Base-by-base conservation (phyloP, 2,888 invertebrate species). In the Dicycla oo region DNA sequence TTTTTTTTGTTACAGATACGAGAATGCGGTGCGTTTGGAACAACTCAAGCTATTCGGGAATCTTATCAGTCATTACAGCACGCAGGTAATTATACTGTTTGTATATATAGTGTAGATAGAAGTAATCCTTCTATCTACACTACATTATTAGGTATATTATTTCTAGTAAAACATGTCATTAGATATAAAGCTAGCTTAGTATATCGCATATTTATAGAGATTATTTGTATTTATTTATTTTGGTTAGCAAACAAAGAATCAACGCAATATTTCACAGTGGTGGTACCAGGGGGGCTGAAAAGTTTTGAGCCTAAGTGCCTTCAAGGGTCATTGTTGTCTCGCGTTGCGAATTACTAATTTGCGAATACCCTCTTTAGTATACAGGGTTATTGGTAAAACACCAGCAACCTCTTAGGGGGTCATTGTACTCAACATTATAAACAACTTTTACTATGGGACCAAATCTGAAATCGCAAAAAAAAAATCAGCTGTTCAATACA, bases 1-100 rank as follows among this genome's bases (percentile, higher is more conserved):
- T 10, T 8, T 49, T 8, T 49, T 18, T 82, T 84, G 78, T 96
- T 96, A 20, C 91, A 98, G 98, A 93, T 98, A 98, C 93, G 97
- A 97, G 79, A 98, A 98, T 92, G 98, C 98, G 3, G 97, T 99
- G 60, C 97, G 98, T 78, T 96, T 98, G 89, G 98, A 99, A 91
- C 98, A 99, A 94, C 95, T 99, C 60, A 98, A 98, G 90, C 95
- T 99, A 54, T 99, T 98, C 90, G 98, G 99, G 87, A 96, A 97
- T 86, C 96, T 99, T 66, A 97, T 99, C 77, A 98, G 97, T 74
- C 98, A 98, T 91, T 98, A 98, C 63, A 97, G 98, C 75, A 89
- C 95, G 20, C 95, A 95, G 94, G 95, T 95, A 91, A 67, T 60
- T 49, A 49, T 40, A 53, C 11, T 30, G 58, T 54, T 49, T 45